Base-by-base conservation (phyloP, 2,113 vertebrate genomes). In the Centropus bengalensis region DNA sequence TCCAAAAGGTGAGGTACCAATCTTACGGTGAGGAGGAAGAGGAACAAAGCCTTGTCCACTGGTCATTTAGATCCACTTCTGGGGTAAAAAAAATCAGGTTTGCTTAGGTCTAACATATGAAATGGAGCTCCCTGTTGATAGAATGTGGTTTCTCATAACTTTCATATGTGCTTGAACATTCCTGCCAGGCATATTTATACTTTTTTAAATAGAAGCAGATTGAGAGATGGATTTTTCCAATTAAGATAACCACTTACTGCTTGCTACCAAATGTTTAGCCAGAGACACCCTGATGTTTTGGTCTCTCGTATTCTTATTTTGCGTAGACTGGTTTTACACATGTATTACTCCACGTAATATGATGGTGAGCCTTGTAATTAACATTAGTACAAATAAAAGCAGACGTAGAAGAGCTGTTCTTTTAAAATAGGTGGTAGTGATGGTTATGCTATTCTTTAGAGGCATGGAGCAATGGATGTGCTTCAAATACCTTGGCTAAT, bases 151-250 rank as follows among this genome's bases (percentile, higher is more conserved):
- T 64, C 82, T 83, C 71, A 8, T 28, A 60, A 36, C 45, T 45
- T 55, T 51, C 67, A 32, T 32, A 13, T 69, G 67, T 33, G 69
- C 60, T 12, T 14, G 7, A 82, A 14, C 67, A 30, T 82, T 95
- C 75, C 91, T 89, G 82, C 78, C 58, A 63, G 75, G 62, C 56
- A 13, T 47, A 67, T 89, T 97, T 95, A 56, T 73, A n/a, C 71
- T 92, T 91, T 47, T 82, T 64, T 0, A 84, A 97, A 91, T 60
- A 82, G 91, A 94, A 96, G 78, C 87, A 84, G 77, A 52, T 44
- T 82, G 88, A 88, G 80, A 80, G 87, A 44, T 55, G 95, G 84
- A 54, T 89, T 94, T 94, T 96, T 91, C 91, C 89, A 92, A 68
- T 95, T 92, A 93, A 93, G 75, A 59, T 80, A 76, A 84, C 62